Evolutionary conservation across 2,797 vertebrate genomes (phyloP), one percentile per base, ranked within the genome.

Genomic region (Ammospiza maritima): DNA sequence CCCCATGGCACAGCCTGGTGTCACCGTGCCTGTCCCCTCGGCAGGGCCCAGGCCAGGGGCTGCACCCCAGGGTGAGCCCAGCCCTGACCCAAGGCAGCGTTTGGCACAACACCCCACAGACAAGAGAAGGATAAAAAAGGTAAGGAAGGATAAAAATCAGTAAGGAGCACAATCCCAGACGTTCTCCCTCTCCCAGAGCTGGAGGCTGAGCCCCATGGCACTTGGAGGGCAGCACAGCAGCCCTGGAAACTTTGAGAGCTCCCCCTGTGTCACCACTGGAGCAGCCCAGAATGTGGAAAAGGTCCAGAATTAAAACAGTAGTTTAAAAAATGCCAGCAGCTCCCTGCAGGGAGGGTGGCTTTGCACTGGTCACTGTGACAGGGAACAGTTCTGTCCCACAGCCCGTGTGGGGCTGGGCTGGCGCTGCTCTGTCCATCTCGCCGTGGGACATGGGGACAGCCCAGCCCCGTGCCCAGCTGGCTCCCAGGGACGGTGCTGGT

Each of bases 191-290:
- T 75, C 72, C 50, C 51, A 51, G 48, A 85, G 61, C 16, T 16
- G 6, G 40, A 69, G 76, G 58, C 5, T 27, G 48, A 67, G 40
- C 57, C 26, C 32, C 19, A 5, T 2, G 0, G 0, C 0, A 1
- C 67, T 11, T 9, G 16, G 36, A 75, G 40, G 62, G 77, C 70
- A 61, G 34, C 2, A 13, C 27, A 42, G 65, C 47, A 67, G 9
- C 62, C n/a, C 13, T 18, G 14, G 16, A 50, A 14, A n/a, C 69
- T 38, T 25, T 22, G 82, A 16, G 18, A 73, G 21, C 9, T 27
- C 1, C 0, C 34, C 32, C 34, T 40, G 44, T 0, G 0, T 14
- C 51, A 47, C 40, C 7, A 16, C 1, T 7, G 2, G 34, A 25
- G 27, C 1, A 6, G 11, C 48, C 60, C 66, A 23, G 73, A 53